Conservation (phyloP, 2,888 invertebrate genomes). For the Sarcophaga rosellei region DNA sequence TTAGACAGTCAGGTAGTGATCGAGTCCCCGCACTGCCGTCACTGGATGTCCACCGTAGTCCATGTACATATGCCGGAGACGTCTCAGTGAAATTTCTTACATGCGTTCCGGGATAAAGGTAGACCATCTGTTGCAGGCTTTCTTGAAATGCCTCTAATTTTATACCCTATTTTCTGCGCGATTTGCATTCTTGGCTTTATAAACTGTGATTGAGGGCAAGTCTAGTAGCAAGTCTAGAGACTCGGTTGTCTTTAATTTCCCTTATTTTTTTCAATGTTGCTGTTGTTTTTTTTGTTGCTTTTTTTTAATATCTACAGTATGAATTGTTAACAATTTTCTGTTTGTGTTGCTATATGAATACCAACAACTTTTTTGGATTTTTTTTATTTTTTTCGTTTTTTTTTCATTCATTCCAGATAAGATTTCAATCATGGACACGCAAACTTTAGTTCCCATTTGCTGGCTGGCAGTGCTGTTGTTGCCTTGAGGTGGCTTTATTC, state of each 20-base stretch:
- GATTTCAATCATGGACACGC: slow-evolving; percentile 71
- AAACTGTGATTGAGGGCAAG: too few relatives aligned
- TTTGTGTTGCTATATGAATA: slow-evolving; percentile 35
- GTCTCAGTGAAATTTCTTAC: too few relatives aligned
- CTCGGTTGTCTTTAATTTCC: background rate
- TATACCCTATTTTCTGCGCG: too few relatives aligned
- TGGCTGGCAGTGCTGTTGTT: background rate
- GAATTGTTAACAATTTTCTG: slow-evolving; percentile 64
- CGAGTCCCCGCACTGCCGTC: too few relatives aligned
- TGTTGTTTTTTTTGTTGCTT: background rate
- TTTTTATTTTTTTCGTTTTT: slow-evolving; percentile 29
- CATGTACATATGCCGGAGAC: too few relatives aligned
- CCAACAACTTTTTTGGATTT: slow-evolving; percentile 13
- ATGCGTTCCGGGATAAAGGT: too few relatives aligned
- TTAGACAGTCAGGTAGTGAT: too few relatives aligned
- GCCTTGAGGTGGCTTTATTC: slow-evolving; percentile 20
- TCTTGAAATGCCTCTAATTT: too few relatives aligned
- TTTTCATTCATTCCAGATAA: slow-evolving; percentile 56
- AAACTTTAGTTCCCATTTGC: slow-evolving; percentile 50
- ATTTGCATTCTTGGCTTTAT: too few relatives aligned
- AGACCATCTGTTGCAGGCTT: too few relatives aligned
- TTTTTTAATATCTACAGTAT: slow-evolving; percentile 54
- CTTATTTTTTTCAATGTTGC: background rate
- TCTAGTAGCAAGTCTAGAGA: too few relatives aligned
- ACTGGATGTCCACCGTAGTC: too few relatives aligned